A percentile compares a stretch with the other conserved stretches of the same genome.
These are phyloP conservation scores for Epirrhoe alternata DNA, from an alignment of 2,888 invertebrate genomes.

Conservation along the genomic window DNA sequence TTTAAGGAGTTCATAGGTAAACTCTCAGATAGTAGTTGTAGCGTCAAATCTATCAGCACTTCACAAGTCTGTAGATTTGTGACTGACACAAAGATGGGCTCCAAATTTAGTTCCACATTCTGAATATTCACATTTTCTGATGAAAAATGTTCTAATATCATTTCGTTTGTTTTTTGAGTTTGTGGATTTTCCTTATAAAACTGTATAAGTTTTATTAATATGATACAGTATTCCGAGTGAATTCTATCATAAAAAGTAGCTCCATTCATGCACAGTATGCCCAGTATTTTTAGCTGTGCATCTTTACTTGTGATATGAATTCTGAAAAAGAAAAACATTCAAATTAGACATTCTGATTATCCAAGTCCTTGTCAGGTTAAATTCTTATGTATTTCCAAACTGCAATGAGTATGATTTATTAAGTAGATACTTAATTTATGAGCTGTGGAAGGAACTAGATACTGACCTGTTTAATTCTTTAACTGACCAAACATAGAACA, in stretches of 20 bases:
- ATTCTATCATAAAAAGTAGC: conserved; percentile 80
- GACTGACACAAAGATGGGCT: conserved; percentile 71
- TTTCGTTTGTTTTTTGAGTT: conserved; percentile 41
- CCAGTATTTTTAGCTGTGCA: conserved; percentile 84
- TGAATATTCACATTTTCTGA: conserved; percentile 69
- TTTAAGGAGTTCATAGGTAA: conserved; percentile 65
- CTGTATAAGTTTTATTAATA: conserved; percentile 70
- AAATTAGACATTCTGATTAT: not conserved
- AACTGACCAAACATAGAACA: conserved; percentile 87
- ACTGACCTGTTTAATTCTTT: conserved; percentile 78
- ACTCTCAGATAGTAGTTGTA: conserved; percentile 70
- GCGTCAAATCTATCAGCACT: conserved; percentile 63
- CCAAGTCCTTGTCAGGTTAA: not conserved
- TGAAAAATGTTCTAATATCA: conserved; percentile 75
- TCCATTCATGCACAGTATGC: conserved; percentile 78
- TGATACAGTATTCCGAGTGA: conserved; percentile 76
- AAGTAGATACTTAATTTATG: too few relatives aligned
- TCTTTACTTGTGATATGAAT: conserved; percentile 81
- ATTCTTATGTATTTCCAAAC: too few relatives aligned
- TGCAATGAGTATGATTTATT: too few relatives aligned
- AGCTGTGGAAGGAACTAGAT: too few relatives aligned
- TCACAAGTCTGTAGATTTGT: conserved; percentile 66
- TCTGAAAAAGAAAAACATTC: conserved; percentile 54
- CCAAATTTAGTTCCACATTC: conserved; percentile 70
- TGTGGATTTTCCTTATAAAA: conserved; percentile 65